These are phyloP conservation scores for Druceiella hillmani DNA, from an alignment of 2,888 invertebrate genomes.

Conservation along the genomic window DNA sequence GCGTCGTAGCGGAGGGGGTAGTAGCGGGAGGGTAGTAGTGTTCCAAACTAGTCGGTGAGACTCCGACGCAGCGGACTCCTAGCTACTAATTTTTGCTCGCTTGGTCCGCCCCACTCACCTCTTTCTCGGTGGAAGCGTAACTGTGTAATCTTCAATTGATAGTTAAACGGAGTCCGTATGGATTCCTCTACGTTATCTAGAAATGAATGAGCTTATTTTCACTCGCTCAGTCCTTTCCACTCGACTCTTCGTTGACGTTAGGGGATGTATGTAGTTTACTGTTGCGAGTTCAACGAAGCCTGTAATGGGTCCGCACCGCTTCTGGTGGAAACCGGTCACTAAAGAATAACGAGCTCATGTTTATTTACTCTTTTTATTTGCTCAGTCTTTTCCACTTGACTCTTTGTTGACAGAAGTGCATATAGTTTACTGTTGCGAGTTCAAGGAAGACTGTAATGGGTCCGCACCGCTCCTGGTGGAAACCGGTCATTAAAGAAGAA, in stretches of 20 bases:
- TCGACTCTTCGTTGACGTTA: constrained; percentile 5
- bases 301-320: no score
- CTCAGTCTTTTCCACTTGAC: constrained; percentile 5
- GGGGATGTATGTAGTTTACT: no score
- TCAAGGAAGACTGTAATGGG: no score
- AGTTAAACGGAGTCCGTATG: constrained; percentile 13
- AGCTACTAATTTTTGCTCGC: constrained; percentile 3
- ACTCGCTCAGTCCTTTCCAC: constrained; percentile 6
- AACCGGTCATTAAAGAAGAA: no score
- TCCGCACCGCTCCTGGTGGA: no score
- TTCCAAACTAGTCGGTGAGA: constrained; percentile 8
- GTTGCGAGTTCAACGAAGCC: no score
- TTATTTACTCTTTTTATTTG: no score
- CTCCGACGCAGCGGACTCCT: constrained; percentile 8
- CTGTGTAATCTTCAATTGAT: constrained; percentile 12
- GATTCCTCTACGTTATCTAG: constrained; percentile 11
- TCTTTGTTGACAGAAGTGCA: constrained; percentile 6
- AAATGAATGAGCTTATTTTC: constrained; percentile 10
- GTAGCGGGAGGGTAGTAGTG: no score
- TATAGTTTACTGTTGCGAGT: no score
- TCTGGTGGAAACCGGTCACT: no score
- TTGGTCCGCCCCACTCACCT: constrained; percentile 3
- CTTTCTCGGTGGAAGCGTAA: constrained; percentile 10
- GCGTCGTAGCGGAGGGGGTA: no score
- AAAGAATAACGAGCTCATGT: no score